Percentiles rank a stretch among this genome's conserved stretches.
phyloP scores from a whole-genome alignment of 2,113 vertebrate species.

The Lampris incognitus region DNA sequence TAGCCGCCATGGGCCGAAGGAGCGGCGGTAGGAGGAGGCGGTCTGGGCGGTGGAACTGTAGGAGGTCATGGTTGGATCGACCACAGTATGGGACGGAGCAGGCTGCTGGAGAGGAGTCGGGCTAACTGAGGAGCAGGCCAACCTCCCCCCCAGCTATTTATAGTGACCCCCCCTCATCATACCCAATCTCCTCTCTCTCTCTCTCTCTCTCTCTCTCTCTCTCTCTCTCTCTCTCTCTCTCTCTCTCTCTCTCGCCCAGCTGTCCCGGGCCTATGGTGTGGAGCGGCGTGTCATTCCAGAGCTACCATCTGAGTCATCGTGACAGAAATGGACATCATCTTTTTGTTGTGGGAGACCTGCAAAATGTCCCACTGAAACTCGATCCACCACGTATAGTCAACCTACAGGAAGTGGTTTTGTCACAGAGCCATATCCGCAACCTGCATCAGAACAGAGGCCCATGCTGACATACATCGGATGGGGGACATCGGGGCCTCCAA shows the following conservation, averaged over 20 bases:
- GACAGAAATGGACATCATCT: no score
- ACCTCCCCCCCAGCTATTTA: slow-evolving; percentile 60
- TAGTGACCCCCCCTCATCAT: slow-evolving; percentile 49
- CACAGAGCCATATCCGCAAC: no score
- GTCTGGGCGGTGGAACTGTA: slow-evolving; percentile 87
- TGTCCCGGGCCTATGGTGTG: no score
- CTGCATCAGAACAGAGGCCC: no score
- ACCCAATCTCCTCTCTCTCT: slow-evolving; percentile 9
- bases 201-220: background rate
- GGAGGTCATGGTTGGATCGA: slow-evolving; percentile 86
- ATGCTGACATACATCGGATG: no score
- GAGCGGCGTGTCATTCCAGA: no score
- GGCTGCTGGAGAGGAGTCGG: slow-evolving; percentile 16
- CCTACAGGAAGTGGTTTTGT: no score
- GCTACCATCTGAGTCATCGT: no score
- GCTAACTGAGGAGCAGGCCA: slow-evolving; percentile 22
- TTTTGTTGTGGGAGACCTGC: no score
- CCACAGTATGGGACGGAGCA: slow-evolving; percentile 35
- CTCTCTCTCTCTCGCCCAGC: background rate
- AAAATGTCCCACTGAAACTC: no score
- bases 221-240: background rate
- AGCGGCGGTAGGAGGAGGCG: slow-evolving; percentile 91
- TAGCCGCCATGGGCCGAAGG: slow-evolving; percentile 84
- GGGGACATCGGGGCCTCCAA: no score
- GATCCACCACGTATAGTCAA: no score